A percentile compares a stretch with the other conserved stretches of the same genome.
Conservation (phyloP, 2,888 invertebrate species). For the Germaria angustata region DNA sequence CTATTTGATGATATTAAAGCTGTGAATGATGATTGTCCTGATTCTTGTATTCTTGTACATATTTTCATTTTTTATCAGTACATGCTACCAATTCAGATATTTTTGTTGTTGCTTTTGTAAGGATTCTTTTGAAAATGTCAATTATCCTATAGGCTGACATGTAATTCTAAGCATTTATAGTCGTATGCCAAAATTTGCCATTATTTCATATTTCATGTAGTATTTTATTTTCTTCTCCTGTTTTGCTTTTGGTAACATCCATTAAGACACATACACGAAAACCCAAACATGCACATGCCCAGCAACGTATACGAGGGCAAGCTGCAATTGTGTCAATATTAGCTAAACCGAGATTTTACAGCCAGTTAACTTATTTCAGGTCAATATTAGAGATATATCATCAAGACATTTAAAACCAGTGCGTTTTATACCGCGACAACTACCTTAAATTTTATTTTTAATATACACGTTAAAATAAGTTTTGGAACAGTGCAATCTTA, state of each 20-base stretch:
- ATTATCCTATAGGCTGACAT: slow-evolving; percentile 64
- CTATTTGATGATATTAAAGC: slow-evolving; percentile 15
- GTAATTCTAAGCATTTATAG: slow-evolving; percentile 63
- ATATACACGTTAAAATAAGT: too few species aligned
- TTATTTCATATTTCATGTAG: slow-evolving; percentile 51
- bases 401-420: too few species aligned
- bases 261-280: slow-evolving; percentile 22
- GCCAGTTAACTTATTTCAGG: too few species aligned
- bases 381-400: too few species aligned
- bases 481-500: too few species aligned
- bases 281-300: background rate
- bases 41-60: slow-evolving; percentile 17
- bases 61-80: slow-evolving; percentile 14
- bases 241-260: slow-evolving; percentile 48
- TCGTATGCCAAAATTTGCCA: slow-evolving; percentile 57
- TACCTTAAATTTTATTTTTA: too few species aligned
- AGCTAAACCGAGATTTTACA: too few species aligned
- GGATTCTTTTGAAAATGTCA: slow-evolving; percentile 61
- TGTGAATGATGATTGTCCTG: slow-evolving; percentile 43
- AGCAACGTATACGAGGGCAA: background rate
- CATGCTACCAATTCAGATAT: background rate
- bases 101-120: slow-evolving; percentile 12
- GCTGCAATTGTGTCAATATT: too few species aligned
- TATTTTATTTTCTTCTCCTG: background rate
- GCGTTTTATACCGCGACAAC: too few species aligned